A percentile compares a stretch with the other conserved stretches of the same genome.
These are phyloP conservation scores for Semnornis frantzii DNA, from an alignment of 2,113 vertebrate genomes.

Conservation along the genomic window DNA sequence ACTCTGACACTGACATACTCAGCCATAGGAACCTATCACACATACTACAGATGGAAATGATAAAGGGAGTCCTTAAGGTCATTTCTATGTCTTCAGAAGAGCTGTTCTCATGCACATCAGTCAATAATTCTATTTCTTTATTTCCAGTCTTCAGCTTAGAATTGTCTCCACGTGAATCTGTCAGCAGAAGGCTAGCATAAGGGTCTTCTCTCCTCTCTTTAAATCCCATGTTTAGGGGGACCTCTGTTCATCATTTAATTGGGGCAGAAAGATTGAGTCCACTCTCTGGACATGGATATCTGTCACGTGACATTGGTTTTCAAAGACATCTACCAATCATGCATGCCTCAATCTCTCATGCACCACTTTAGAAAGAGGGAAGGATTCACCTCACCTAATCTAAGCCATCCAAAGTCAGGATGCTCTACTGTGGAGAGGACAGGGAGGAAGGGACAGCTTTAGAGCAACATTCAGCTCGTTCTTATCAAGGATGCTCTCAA, in stretches of 20 bases:
- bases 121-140: background rate
- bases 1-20: slow-evolving; percentile 12
- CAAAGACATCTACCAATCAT: background rate
- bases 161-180: background rate
- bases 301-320: background rate
- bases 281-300: background rate
- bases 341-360: background rate
- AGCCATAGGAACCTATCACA: background rate
- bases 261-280: background rate
- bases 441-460: background rate
- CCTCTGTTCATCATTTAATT: background rate
- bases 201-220: background rate
- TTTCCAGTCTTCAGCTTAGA: background rate
- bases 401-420: background rate
- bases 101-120: background rate
- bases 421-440: background rate
- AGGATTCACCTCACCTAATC: background rate
- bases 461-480: background rate
- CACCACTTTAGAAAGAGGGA: background rate
- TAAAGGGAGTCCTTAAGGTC: background rate
- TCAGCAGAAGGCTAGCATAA: background rate
- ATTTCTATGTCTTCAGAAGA: slow-evolving; percentile 10
- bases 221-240: background rate
- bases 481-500: background rate
- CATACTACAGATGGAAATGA: slow-evolving; percentile 42